These are phyloP conservation scores for Drosophila lacteicornis DNA, from an alignment of 1,140 invertebrate genomes.

Conservation along the genomic window DNA sequence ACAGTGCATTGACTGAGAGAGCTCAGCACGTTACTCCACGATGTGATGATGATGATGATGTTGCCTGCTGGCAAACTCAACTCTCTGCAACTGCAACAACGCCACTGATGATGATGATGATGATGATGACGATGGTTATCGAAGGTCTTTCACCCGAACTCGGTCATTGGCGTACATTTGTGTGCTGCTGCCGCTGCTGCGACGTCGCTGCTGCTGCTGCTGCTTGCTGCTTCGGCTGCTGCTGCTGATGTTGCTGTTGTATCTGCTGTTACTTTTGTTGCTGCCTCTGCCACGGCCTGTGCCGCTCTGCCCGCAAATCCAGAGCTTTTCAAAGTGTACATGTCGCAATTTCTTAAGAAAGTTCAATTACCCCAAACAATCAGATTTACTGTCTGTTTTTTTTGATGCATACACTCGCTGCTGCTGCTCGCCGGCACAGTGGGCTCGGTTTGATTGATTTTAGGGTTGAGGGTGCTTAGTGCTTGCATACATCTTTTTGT, in stretches of 20 bases:
- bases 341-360: conserved; percentile 85
- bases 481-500: neutral
- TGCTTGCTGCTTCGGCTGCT: conserved; percentile 26
- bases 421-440: conserved; percentile 37
- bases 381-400: conserved; percentile 85
- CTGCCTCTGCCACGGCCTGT: conserved; percentile 50
- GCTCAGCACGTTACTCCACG: conserved; percentile 44
- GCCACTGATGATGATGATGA: conserved; percentile 75
- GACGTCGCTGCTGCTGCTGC: conserved; percentile 21
- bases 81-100: conserved; percentile 70
- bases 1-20: conserved; percentile 74
- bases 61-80: conserved; percentile 45
- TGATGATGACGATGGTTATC: conserved; percentile 84
- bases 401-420: conserved; percentile 82
- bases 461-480: no score
- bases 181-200: conserved; percentile 62
- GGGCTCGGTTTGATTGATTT: neutral
- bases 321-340: conserved; percentile 85
- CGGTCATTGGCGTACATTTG: conserved; percentile 85
- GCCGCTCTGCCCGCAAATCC: conserved; percentile 75
- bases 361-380: conserved; percentile 85
- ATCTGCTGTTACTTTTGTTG: conserved; percentile 47
- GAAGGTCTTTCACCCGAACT: conserved; percentile 85
- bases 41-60: conserved; percentile 74
- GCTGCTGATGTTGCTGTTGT: conserved; percentile 46